phyloP scores from a whole-genome alignment of 1,140 invertebrate species.

The Helicorthomorpha holstii region DNA sequence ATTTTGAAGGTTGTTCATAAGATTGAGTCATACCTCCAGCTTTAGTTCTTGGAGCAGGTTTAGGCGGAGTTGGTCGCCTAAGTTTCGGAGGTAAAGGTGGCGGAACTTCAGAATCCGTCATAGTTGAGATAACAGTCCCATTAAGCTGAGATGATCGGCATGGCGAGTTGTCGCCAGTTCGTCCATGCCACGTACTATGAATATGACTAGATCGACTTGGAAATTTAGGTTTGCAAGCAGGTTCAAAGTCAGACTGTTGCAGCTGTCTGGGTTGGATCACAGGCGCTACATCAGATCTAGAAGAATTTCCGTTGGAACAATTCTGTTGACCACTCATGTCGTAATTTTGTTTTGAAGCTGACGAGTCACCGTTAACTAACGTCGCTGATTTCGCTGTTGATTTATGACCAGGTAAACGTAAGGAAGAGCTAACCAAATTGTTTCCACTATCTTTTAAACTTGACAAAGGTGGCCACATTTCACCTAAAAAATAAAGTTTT shows the following conservation, averaged over 20 bases:
- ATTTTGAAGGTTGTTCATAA: background rate
- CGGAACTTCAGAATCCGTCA: constrained; percentile 17
- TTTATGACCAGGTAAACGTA: background rate
- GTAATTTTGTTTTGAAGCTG: background rate
- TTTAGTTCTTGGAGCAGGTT: constrained; percentile 26
- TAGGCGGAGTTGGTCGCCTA: constrained; percentile 17
- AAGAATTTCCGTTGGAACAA: background rate
- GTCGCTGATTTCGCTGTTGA: background rate
- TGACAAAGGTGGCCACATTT: background rate
- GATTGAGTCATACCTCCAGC: constrained; percentile 16
- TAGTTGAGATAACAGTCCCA: background rate
- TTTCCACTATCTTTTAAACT: background rate
- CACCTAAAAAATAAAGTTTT: background rate
- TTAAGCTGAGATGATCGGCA: background rate
- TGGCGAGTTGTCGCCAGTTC: background rate
- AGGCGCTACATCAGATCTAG: background rate
- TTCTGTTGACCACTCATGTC: background rate
- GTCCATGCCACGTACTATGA: background rate
- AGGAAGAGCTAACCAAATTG: background rate
- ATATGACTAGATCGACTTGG: background rate
- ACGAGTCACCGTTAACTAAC: background rate
- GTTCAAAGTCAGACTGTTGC: background rate
- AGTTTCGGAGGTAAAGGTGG: constrained; percentile 27
- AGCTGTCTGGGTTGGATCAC: background rate
- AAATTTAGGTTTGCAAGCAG: background rate